Conservation (phyloP, 2,113 vertebrate species). For the Melospiza melodia region DNA sequence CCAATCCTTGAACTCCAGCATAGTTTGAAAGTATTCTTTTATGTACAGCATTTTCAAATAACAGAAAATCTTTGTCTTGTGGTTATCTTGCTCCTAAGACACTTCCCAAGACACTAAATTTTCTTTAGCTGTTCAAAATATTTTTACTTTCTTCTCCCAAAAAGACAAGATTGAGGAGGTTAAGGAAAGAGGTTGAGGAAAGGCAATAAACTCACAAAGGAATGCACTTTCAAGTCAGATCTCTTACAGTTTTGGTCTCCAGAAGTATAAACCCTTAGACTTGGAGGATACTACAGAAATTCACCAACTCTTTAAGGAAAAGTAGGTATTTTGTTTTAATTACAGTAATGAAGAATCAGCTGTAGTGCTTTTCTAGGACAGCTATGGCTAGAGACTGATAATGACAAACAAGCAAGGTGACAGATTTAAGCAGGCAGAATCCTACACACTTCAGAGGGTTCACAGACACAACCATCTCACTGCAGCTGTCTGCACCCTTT, state of each 20-base stretch:
- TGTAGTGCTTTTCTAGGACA: neutral
- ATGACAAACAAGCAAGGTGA: neutral
- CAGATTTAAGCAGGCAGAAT: neutral
- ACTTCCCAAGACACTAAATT: neutral
- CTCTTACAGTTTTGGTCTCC: neutral
- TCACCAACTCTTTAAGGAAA: neutral
- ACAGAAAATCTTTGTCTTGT: neutral
- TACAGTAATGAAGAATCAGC: neutral
- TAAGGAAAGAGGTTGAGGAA: neutral
- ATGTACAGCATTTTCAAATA: fast-evolving
- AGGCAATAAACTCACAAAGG: neutral
- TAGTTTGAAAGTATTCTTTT: neutral
- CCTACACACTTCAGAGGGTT: neutral
- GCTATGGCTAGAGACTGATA: neutral
- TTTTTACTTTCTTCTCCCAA: neutral
- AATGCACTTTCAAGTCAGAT: neutral
- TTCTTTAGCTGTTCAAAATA: neutral
- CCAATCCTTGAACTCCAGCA: neutral
- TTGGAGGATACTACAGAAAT: neutral
- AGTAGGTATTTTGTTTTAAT: neutral
- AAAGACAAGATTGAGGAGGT: neutral
- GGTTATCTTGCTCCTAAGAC: neutral
- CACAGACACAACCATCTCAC: neutral
- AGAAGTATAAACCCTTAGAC: neutral
- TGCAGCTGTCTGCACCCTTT: neutral